Evolutionary conservation across 2,797 vertebrate species (phyloP).

Genomic region (Perodicticus potto): DNA sequence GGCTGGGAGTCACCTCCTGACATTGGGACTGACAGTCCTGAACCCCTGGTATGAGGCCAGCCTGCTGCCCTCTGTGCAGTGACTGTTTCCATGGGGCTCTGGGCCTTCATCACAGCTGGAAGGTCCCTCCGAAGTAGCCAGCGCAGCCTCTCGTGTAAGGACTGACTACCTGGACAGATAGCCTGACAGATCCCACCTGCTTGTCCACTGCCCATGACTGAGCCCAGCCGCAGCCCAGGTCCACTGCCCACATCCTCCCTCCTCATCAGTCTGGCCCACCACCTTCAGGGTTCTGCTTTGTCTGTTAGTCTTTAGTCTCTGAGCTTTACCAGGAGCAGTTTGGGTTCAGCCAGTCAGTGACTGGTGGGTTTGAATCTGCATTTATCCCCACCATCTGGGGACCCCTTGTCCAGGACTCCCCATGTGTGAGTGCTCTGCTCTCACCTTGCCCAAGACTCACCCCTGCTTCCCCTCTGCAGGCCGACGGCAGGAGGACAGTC

Average conservation of each 20-base stretch:
- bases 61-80: conserved; percentile 88
- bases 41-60: conserved; percentile 89
- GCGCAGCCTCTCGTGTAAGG: conserved; percentile 89
- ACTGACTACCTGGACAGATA: conserved; percentile 79
- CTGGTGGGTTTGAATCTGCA: conserved; percentile 78
- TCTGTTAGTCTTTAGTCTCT: conserved; percentile 74
- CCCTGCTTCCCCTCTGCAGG: conserved; percentile 86
- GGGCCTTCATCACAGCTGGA: conserved; percentile 88
- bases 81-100: conserved; percentile 86
- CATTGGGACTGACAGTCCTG: conserved; percentile 89
- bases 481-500: conserved; percentile 85
- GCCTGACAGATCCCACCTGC: conserved; percentile 78
- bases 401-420: conserved; percentile 76
- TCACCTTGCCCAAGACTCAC: conserved; percentile 70
- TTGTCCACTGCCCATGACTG: conserved; percentile 77
- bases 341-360: conserved; percentile 78
- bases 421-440: conserved; percentile 76
- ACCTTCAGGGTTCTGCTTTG: conserved; percentile 75
- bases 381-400: conserved; percentile 73
- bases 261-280: conserved; percentile 59
- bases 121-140: conserved; percentile 87
- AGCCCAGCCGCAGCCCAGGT: conserved; percentile 69
- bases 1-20: conserved; percentile 87
- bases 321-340: conserved; percentile 71
- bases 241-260: conserved; percentile 69